A percentile compares a stretch with the other conserved stretches of the same genome.
Evolutionary conservation across 2,797 vertebrate genomes (phyloP).

Genomic region (Dendrocincla fuliginosa): DNA sequence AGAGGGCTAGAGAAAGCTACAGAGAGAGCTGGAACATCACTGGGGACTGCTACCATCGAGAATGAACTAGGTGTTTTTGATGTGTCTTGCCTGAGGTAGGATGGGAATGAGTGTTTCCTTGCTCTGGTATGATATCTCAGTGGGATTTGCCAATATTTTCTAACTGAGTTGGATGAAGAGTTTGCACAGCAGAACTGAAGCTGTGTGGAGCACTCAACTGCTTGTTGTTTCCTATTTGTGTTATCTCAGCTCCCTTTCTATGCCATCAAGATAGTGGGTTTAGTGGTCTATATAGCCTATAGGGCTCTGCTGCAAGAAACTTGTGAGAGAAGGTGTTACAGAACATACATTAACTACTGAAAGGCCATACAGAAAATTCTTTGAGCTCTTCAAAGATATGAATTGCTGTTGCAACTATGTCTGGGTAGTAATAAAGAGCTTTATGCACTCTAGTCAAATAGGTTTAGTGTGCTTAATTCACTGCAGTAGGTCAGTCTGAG

Average conservation of each 20-base stretch:
- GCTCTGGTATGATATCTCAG: neutral
- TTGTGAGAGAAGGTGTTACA: neutral
- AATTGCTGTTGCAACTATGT: neutral
- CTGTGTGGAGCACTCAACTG: neutral
- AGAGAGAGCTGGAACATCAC: neutral
- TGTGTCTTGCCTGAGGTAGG: neutral
- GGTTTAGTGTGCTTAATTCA: neutral
- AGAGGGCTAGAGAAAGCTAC: neutral
- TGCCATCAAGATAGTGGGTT: neutral
- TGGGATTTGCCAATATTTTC: conserved; percentile 16
- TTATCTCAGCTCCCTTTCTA: neutral
- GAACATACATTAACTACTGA: neutral
- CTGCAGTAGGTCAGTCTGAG: neutral
- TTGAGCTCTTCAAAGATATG: neutral
- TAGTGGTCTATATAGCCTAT: neutral
- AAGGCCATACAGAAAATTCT: neutral
- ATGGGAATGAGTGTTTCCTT: neutral
- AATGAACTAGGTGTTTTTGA: neutral
- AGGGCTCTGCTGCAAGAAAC: neutral
- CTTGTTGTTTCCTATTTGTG: neutral
- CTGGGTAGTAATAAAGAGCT: neutral
- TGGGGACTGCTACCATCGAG: neutral
- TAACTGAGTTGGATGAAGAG: neutral
- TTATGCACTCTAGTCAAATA: neutral
- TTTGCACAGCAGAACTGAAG: neutral